Evolutionary conservation across 2,888 invertebrate species (phyloP).

Genomic region (Gastracanthus pulcherrimus): DNA sequence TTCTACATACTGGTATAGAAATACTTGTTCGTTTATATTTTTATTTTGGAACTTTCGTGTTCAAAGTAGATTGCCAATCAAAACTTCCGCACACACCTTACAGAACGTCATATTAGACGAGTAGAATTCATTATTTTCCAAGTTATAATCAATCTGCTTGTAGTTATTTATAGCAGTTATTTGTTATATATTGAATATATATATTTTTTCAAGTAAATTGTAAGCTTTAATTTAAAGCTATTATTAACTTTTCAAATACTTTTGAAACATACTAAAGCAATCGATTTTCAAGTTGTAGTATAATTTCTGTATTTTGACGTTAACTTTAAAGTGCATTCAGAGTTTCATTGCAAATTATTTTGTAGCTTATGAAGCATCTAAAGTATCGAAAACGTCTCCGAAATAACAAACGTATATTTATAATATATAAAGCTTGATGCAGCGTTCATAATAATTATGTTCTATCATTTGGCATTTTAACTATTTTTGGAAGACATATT

Average conservation of each 20-base stretch:
- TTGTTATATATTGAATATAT: neutral
- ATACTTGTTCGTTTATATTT: slow-evolving; percentile 57
- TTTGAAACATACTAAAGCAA: slow-evolving; percentile 8
- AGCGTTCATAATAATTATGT: neutral
- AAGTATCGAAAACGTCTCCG: slow-evolving; percentile 46
- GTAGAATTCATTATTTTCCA: slow-evolving; percentile 7
- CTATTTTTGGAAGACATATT: slow-evolving; percentile 40
- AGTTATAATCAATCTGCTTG: neutral
- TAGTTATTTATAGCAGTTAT: slow-evolving; percentile 1
- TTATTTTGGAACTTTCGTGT: slow-evolving; percentile 43
- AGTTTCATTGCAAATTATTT: slow-evolving; percentile 35
- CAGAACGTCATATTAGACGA: neutral
- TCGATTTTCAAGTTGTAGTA: neutral
- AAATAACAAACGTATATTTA: neutral
- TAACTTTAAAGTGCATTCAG: slow-evolving; percentile 20
- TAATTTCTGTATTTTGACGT: neutral
- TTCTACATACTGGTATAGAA: slow-evolving; percentile 58
- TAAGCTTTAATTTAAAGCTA: slow-evolving; percentile 28
- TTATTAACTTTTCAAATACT: neutral
- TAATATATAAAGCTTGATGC: too few relatives aligned
- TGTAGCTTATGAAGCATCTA: neutral
- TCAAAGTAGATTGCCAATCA: slow-evolving; percentile 33
- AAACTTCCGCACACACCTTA: slow-evolving; percentile 32
- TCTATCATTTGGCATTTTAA: slow-evolving; percentile 13
- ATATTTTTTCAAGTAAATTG: slow-evolving; percentile 26